phyloP scores from a whole-genome alignment of 2,888 invertebrate genomes.

The Folsomia candida region DNA sequence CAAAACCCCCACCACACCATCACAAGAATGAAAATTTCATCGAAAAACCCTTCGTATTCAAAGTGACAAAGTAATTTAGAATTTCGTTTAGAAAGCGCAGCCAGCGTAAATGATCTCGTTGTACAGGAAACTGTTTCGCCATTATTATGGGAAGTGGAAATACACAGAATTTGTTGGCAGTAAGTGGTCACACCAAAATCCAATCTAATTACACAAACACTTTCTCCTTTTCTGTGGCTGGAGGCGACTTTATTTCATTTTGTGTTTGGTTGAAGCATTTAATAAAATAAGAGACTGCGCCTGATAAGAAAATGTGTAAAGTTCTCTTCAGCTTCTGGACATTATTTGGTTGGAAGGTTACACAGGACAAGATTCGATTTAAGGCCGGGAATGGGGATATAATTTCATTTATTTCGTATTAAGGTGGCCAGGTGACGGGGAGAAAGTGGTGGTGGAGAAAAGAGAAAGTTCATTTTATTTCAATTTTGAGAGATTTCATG shows the following conservation, averaged over 20 bases:
- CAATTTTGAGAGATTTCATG: slow-evolving; percentile 34
- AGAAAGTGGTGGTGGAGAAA: slow-evolving; percentile 19
- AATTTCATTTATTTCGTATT: slow-evolving; percentile 8
- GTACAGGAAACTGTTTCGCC: slow-evolving; percentile 1
- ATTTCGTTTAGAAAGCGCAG: background rate
- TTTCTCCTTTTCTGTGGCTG: background rate
- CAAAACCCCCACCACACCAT: too few species aligned
- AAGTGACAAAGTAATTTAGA: background rate
- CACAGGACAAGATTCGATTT: background rate
- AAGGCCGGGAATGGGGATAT: background rate
- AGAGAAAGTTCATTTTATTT: slow-evolving; percentile 7
- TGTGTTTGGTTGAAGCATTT: background rate
- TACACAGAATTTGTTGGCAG: background rate
- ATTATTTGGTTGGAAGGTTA: too few species aligned
- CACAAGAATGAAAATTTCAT: too few species aligned
- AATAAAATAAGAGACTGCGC: background rate
- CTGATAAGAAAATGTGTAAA: background rate
- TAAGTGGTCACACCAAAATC: too few species aligned
- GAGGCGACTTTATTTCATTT: background rate
- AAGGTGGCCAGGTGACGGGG: slow-evolving; percentile 4
- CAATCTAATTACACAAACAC: too few species aligned
- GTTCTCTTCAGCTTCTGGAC: background rate
- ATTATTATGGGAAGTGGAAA: slow-evolving; percentile 1
- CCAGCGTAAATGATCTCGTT: background rate
- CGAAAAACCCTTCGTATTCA: too few species aligned